Evolutionary conservation across 2,888 invertebrate genomes (phyloP), one percentile per base, ranked within the genome.

Genomic region (Mechanitis messenoides): DNA sequence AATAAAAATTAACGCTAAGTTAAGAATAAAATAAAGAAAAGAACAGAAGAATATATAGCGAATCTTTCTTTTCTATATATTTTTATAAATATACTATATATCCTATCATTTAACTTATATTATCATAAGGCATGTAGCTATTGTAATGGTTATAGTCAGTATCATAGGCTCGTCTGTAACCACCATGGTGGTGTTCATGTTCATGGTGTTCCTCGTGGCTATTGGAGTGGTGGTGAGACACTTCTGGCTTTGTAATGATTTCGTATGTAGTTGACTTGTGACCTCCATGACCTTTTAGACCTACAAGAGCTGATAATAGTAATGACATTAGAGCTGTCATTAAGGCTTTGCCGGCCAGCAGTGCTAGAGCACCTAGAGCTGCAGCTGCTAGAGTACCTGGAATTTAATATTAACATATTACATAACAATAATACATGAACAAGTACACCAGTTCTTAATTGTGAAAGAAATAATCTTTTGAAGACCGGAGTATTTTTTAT

Each of bases 291-390:
- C 94, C 92, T 73, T 95, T 95, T n/a, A 96, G 84, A 0, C 95
- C 95, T 9, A 95, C 92, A 28, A 95, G 92, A 0, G 94, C 94
- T 0, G 95, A 94, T 0, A 96, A 84, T 67, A 95, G 92, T 3
- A 96, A 85, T 0, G 96, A 95, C 91, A 96, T 93, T 0, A 96
- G 80, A 0, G 94, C 95, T 0, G 95, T 94, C 94, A 96, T 94
- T 9, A 96, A 78, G 2, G 96, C 96, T 79, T 96, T 96, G n/a
- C 95, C 95, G 3, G 96, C 95, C 31, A 96, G 85, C 4, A 95
- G 85, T 0, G 95, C 95, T 45, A 96, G 77, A 0, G 93, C 94
- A 9, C 94, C 95, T 45, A 95, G 84, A 2, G 94, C 95, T 46
- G 95, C 85, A 0, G 95, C 94, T 64, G 93, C 92, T 2, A 95